These are phyloP conservation scores for Drosophila lowei DNA, from an alignment of 1,140 invertebrate genomes.

Conservation along the genomic window DNA sequence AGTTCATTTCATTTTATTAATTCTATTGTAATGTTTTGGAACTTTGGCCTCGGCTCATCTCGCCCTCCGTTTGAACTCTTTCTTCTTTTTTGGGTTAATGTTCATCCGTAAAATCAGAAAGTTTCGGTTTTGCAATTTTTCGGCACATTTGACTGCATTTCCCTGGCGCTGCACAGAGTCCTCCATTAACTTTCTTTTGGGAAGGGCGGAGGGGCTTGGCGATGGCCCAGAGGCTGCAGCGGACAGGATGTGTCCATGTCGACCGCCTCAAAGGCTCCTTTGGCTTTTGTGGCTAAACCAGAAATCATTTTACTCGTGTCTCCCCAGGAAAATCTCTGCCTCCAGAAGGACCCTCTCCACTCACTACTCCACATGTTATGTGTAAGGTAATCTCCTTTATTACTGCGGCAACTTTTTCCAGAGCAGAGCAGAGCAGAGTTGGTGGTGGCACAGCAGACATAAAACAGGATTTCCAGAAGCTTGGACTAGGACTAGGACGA, in stretches of 20 bases:
- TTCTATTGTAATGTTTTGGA: constrained; percentile 5
- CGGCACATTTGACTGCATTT: constrained; percentile 28
- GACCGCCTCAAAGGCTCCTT: constrained; percentile 43
- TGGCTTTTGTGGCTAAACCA: constrained; percentile 42
- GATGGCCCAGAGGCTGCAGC: constrained; percentile 21
- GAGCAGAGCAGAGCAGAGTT: constrained; percentile 14
- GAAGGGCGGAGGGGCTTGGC: no score
- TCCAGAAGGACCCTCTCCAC: constrained; percentile 8
- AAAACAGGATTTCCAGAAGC: constrained; percentile 63
- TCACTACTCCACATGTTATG: constrained; percentile 60
- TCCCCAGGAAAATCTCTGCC: constrained; percentile 7
- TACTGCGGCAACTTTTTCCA: constrained; percentile 75
- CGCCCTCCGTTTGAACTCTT: constrained; percentile 1
- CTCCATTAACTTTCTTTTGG: constrained; percentile 13
- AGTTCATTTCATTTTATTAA: no score
- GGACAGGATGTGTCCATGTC: constrained; percentile 25
- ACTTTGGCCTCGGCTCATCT: neutral
- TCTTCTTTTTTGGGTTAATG: constrained; percentile 10
- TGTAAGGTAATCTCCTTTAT: constrained; percentile 78
- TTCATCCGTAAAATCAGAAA: constrained; percentile 16
- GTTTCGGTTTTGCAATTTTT: constrained; percentile 19
- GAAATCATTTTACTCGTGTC: constrained; percentile 54
- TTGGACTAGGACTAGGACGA: constrained; percentile 6
- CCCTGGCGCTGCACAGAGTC: neutral
- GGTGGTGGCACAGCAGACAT: constrained; percentile 27